Evolutionary conservation across 2,888 invertebrate genomes (phyloP).

Genomic region (Uropetala carovei): DNA sequence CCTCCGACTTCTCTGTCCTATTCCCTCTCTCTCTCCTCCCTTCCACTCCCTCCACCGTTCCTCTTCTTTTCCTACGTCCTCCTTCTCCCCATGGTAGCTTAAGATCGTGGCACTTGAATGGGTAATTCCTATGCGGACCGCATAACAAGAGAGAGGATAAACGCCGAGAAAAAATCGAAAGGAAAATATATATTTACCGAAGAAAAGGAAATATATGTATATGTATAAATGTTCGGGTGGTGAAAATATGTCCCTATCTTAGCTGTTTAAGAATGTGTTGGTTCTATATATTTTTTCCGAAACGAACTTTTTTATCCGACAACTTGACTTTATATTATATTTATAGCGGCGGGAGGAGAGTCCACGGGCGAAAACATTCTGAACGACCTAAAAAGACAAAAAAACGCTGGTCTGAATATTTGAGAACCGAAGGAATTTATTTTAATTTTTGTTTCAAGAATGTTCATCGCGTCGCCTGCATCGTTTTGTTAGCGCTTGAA

Average conservation of each 20-base stretch:
- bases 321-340: neutral
- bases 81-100: neutral
- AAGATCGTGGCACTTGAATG: slow-evolving; percentile 3
- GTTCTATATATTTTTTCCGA: neutral
- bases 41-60: neutral
- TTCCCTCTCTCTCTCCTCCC: slow-evolving; percentile 19
- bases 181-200: neutral
- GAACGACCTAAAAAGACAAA: slow-evolving; percentile 17
- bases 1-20: neutral
- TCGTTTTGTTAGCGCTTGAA: too few species aligned
- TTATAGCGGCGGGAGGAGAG: neutral
- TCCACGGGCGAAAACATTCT: neutral
- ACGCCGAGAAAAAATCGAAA: neutral
- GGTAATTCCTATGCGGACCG: slow-evolving; percentile 51
- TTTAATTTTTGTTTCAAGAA: neutral
- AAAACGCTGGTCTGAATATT: neutral
- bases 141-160: neutral
- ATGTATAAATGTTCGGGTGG: neutral
- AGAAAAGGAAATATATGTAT: neutral
- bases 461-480: neutral
- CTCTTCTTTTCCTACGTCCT: neutral
- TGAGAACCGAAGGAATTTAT: neutral
- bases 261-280: slow-evolving; percentile 17
- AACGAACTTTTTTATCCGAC: neutral
- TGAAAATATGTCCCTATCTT: slow-evolving; percentile 34